Base-by-base conservation (phyloP, 1,140 invertebrate species). In the Luehdorfia chinensis region DNA sequence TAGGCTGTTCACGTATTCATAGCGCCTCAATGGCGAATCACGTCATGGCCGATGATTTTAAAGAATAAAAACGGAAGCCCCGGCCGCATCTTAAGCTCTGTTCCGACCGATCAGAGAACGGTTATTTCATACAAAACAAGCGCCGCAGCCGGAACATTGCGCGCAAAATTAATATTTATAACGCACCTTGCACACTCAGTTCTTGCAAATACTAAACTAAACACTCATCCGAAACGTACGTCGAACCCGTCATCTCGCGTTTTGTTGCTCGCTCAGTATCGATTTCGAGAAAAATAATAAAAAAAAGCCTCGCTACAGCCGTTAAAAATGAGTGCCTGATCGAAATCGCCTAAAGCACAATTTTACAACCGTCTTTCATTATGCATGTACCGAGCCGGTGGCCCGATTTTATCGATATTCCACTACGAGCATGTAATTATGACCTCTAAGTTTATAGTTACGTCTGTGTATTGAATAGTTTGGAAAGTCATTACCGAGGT, bases 31-130 rank as follows among this genome's bases (percentile, higher is more conserved):
- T 74, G 53, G 69, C 62, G 63, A 67, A 62, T 67, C 59, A 58
- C 66, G 69, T 71, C 69, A 75, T 65, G 66, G 58, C 30, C 57
- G 52, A 57, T 68, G 67, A 55, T 66, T 71, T 65, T 66, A 64
- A 76, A 68, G 66, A 71, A 73, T 66, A 60, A 53, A 75, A 79
- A 69, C 75, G 71, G 73, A 76, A 75, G 61, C 56, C 62, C 59
- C 56, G 57, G 32, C 36, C 41, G 54, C 52, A 59, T 63, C 65
- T 66, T 57, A 27, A 57, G 53, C 51, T 34, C 27, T 47, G 47
- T 44, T 36, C 44, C 54, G 51, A 55, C 39, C 44, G 36, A 44
- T 45, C 33, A 16, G 19, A 32, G 32, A 32, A 68, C 64, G 53
- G 47, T 41, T 21, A 43, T 50, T 55, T 59, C 52, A 70, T 66